A percentile compares a stretch with the other conserved stretches of the same genome.
phyloP scores from a whole-genome alignment of 2,797 vertebrate genomes.

The Acanthornis magna region DNA sequence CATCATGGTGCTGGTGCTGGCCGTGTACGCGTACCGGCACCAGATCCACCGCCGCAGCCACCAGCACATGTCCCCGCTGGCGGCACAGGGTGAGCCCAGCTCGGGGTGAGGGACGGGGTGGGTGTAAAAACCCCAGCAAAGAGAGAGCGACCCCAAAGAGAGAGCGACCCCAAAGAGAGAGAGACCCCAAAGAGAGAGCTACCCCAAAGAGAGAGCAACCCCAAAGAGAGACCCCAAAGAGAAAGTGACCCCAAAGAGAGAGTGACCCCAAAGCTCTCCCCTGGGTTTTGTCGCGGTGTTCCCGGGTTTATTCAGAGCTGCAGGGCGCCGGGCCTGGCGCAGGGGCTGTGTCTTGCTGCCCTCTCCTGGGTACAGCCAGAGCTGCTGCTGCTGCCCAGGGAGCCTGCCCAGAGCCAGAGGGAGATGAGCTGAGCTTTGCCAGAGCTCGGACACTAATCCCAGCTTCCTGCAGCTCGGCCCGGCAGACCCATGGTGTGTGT shows the following conservation, averaged over 20 bases:
- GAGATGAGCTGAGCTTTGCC: not conserved
- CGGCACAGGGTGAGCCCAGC: constrained; percentile 88
- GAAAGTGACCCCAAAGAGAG: not conserved
- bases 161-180: too few species aligned
- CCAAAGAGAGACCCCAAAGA: too few species aligned
- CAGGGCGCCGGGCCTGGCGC: fast-evolving
- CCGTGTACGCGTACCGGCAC: constrained; percentile 95
- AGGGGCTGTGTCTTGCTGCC: constrained; percentile 45
- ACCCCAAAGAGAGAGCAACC: too few species aligned
- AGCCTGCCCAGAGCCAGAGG: not conserved
- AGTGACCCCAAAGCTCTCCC: fast-evolving
- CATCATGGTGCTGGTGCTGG: constrained; percentile 96
- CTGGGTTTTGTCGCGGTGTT: not conserved
- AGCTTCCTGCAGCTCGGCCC: not conserved
- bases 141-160: not conserved
- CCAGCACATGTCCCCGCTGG: constrained; percentile 98
- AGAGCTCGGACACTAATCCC: not conserved
- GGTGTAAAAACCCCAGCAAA: not conserved
- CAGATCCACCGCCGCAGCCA: constrained; percentile 96
- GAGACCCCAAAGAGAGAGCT: too few species aligned
- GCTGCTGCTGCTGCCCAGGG: not conserved
- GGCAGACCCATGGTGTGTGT: fast-evolving
- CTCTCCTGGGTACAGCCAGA: constrained; percentile 59
- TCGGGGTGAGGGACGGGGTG: fast-evolving
- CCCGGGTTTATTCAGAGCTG: not conserved